phyloP scores from a whole-genome alignment of 2,113 vertebrate species.

The Psilopsiagon aymara region DNA sequence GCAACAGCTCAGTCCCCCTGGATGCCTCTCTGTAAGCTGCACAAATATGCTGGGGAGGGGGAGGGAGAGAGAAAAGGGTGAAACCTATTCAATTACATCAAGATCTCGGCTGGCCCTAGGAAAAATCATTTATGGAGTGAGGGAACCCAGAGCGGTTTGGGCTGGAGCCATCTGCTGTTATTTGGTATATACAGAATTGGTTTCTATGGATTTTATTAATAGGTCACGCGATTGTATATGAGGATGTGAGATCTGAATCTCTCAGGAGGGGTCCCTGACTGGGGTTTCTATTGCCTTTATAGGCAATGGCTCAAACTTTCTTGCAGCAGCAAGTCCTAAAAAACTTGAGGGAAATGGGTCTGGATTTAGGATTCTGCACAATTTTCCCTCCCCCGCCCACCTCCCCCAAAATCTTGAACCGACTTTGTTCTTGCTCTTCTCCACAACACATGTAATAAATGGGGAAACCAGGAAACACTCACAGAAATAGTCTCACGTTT shows the following conservation, averaged over 20 bases:
- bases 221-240: slow-evolving; percentile 42
- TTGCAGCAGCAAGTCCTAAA: slow-evolving; percentile 11
- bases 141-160: slow-evolving; percentile 38
- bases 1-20: slow-evolving; percentile 40
- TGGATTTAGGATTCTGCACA: not conserved
- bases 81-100: slow-evolving; percentile 58
- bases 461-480: not conserved
- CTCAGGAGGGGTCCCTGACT: slow-evolving; percentile 41
- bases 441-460: not conserved
- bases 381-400: not conserved
- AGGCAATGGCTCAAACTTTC: not conserved
- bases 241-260: slow-evolving; percentile 42
- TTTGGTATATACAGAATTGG: slow-evolving; percentile 66
- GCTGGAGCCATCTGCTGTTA: slow-evolving; percentile 67
- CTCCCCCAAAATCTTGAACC: not conserved
- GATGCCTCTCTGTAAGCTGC: slow-evolving; percentile 29
- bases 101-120: not conserved
- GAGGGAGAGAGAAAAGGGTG: slow-evolving; percentile 28
- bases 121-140: slow-evolving; percentile 70
- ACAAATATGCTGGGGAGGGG: slow-evolving; percentile 40
- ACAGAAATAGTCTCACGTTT: slow-evolving; percentile 1
- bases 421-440: slow-evolving; percentile 14
- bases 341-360: not conserved
- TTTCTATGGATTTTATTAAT: slow-evolving; percentile 70
- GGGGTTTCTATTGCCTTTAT: slow-evolving; percentile 46